These are phyloP conservation scores for Hemichromis elongatus DNA, from an alignment of 2,113 vertebrate genomes.

Conservation along the genomic window DNA sequence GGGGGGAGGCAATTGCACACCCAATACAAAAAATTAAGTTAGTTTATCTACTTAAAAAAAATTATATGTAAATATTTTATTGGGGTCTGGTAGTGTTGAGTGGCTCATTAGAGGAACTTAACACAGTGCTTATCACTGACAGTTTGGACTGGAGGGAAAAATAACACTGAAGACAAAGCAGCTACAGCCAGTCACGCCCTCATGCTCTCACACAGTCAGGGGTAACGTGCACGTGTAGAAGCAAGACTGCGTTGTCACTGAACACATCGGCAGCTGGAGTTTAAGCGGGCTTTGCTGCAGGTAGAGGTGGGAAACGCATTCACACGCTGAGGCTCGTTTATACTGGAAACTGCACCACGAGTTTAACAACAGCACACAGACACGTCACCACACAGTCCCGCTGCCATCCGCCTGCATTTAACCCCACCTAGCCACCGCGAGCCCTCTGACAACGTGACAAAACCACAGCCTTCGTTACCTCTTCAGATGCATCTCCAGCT, in stretches of 20 bases:
- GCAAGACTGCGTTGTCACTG: conserved; percentile 11
- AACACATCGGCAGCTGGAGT: background rate
- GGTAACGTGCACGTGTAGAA: background rate
- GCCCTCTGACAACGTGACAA: background rate
- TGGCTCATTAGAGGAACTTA: background rate
- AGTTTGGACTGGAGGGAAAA: background rate
- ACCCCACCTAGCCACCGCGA: background rate
- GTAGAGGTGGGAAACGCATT: background rate
- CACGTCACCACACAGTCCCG: background rate
- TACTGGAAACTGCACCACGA: background rate
- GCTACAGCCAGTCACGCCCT: background rate
- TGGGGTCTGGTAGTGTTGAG: background rate
- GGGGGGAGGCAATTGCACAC: background rate
- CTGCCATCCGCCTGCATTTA: background rate
- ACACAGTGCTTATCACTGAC: background rate
- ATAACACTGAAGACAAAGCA: background rate
- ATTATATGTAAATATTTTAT: background rate
- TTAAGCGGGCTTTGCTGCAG: background rate
- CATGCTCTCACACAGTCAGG: background rate
- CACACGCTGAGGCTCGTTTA: background rate
- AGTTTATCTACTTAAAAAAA: background rate
- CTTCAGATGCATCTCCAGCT: conserved; percentile 69
- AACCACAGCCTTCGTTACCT: conserved; percentile 57
- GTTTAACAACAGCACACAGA: background rate
- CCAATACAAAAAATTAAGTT: background rate